Base-by-base conservation (phyloP, 2,888 invertebrate genomes). In the Euphydryas editha region DNA sequence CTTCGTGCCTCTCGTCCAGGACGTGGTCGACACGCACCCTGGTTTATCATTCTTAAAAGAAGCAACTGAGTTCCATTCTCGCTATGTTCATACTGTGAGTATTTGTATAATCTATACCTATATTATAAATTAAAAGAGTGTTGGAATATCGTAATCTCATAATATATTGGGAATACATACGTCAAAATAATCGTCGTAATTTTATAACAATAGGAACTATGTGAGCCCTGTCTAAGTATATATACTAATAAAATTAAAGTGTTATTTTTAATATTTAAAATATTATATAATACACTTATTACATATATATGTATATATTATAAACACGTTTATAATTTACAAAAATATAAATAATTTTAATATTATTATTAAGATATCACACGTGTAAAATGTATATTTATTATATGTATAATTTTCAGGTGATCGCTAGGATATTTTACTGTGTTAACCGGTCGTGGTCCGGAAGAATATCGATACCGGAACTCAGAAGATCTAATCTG, bases 21-120 rank as follows among this genome's bases (percentile, higher is more conserved):
- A 99, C 87, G 98, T 99, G n/a, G 98, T 99, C 49, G 99, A 99
- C 86, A 98, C 98, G 10, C 99, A 99, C 93, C 99, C 99, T 0
- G 99, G 99, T 56, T 94, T 99, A 75, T 97, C 97, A 71, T 99
- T 99, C 94, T 95, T 99, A 67, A 98, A 98, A 87, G 98, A 99
- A 87, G 99, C 99, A 67, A 97, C 97, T 1, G 99, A 99, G 93
- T 99, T 99, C 93, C 99, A 99, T 94, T 98, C 98, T 70, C 95
- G 99, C 94, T 99, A 99, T 87, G 97, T 99, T 76, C 98, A 99
- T 90, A 99, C 99, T 85, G 99, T 97, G 82, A 87, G 91, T 83
- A 62, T 46, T 39, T 17, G 8, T 4, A 44, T n/a, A 44, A n/a
- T 44, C 3, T 44, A 15, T n/a, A 44, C n/a, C n/a, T n/a, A 5